Evolutionary conservation across 2,888 invertebrate species (phyloP), one percentile per base, ranked within the genome.

Genomic region (Caenorhabditis sp.): DNA sequence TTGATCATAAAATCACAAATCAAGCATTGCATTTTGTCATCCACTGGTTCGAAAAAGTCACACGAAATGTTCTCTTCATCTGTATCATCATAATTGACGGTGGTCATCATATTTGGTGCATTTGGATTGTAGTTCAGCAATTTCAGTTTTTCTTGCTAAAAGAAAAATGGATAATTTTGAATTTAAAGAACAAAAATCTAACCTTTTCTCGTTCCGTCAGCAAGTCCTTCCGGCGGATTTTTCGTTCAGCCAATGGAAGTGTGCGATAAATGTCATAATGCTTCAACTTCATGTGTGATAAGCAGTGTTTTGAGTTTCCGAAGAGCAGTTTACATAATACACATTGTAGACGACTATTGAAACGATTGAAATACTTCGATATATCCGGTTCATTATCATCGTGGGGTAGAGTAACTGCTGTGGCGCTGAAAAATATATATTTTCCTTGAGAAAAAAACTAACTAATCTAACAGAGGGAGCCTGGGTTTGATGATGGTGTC

Each of bases 1-100:
- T 58, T 58, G 36, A 58, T 36, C n/a, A 36, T 31, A 5, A 36
- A 21, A 36, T 36, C 57, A 14, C 57, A 58, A 31, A 58, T n/a
- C 5, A 36, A 14, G 20, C 57, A 58, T 26, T 56, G 26, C 26
- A 26, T 25, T 26, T 26, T 25, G 27, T 26, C 26, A 4, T 23
- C 56, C 25, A 56, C 25, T 7, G 21, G 21, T 26, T 56, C 56
- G 23, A 26, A 56, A 56, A 56, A 56, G 26, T 56, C 56, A 26
- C 56, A 56, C 4, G 5, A 8, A 10, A 56, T 17, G 23, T 56
- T 56, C 12, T 56, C 26, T 17, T 20, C 21, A 25, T 56, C 56
- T 14, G 5, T 26, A 26, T 56, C 26, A 17, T 56, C 56, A 26
- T 26, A 56, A 10, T 25, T 26, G 14, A 56, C 23, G 5, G 25